These are phyloP conservation scores for Heteronetta atricapilla DNA, from an alignment of 2,113 vertebrate species.

Conservation along the genomic window DNA sequence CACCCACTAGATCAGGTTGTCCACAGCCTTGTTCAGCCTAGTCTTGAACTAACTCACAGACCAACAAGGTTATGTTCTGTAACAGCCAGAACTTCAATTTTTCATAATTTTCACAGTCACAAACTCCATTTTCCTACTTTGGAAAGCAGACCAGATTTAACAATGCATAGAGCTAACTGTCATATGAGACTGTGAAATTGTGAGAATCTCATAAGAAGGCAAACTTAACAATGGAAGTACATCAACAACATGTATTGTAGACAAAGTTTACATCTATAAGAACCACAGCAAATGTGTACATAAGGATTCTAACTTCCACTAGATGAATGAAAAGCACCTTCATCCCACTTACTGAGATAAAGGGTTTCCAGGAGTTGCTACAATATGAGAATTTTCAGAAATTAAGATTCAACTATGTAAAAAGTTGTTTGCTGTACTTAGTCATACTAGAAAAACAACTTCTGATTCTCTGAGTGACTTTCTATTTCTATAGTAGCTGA, in stretches of 20 bases:
- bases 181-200: neutral
- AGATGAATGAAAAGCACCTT: neutral
- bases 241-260: neutral
- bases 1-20: no score
- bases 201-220: neutral
- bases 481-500: neutral
- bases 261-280: neutral
- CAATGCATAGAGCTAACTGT: neutral
- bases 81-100: neutral
- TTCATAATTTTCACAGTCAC: neutral
- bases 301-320: neutral
- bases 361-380: neutral
- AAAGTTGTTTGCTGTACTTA: neutral
- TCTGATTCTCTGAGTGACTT: neutral
- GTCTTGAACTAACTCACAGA: no score
- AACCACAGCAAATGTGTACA: neutral
- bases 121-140: neutral
- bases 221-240: neutral
- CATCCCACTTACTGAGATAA: neutral
- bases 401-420: neutral
- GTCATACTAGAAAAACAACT: neutral
- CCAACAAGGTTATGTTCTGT: neutral
- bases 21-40: no score
- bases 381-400: neutral
- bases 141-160: neutral